Conservation (phyloP, 2,113 vertebrate genomes). For the Gnathonemus echidnorhynchus region DNA sequence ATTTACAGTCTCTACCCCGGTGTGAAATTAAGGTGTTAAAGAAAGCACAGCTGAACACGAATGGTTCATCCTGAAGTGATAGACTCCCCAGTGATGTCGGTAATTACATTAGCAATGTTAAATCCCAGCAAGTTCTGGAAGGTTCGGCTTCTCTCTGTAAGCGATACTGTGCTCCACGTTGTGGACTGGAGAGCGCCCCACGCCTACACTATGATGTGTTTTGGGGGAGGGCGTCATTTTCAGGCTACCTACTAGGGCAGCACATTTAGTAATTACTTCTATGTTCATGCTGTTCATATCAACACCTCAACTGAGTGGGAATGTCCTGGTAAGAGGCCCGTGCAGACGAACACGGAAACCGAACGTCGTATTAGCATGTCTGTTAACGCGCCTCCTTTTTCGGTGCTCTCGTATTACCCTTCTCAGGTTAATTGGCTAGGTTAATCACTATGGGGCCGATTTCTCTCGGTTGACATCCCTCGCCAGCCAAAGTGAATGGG, state of each 20-base stretch:
- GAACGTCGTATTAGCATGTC: neutral
- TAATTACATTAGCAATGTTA: constrained; percentile 55
- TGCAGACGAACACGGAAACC: neutral
- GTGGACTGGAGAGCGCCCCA: constrained; percentile 22
- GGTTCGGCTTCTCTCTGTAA: constrained; percentile 38
- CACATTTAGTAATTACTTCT: constrained; percentile 23
- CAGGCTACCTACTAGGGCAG: constrained; percentile 23
- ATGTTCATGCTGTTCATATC: constrained; percentile 26
- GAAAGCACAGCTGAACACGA: neutral
- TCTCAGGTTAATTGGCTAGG: neutral
- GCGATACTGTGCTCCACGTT: constrained; percentile 34
- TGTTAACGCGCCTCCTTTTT: neutral
- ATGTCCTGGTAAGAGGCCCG: neutral
- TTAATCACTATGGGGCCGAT: neutral
- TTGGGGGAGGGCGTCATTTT: constrained; percentile 1
- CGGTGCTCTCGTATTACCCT: neutral
- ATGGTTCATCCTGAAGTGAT: neutral
- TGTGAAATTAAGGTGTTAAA: neutral
- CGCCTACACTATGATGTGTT: constrained; percentile 17
- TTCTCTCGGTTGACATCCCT: neutral
- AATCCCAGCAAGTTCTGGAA: constrained; percentile 39
- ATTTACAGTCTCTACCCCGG: neutral
- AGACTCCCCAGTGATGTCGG: constrained; percentile 38
- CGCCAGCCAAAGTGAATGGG: neutral
- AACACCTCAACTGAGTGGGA: constrained; percentile 8